phyloP scores from a whole-genome alignment of 2,888 invertebrate species.

The Trisateles emortualis region DNA sequence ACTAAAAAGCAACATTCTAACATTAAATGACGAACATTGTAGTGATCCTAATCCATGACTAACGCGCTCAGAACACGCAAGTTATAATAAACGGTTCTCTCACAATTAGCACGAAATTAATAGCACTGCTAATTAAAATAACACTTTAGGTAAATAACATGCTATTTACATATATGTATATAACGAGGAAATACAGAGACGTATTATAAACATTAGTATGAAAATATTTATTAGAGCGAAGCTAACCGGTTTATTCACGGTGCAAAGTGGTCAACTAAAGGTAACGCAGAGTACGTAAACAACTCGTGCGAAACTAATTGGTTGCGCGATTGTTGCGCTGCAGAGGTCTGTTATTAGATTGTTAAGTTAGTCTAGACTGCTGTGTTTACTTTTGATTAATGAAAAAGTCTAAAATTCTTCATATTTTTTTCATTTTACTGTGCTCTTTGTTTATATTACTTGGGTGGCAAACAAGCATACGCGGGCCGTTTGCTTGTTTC shows the following conservation, averaged over 20 bases:
- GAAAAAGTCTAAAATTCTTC: too few relatives aligned
- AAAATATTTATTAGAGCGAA: conserved; percentile 43
- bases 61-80: conserved; percentile 18
- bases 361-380: neutral
- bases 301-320: conserved; percentile 34
- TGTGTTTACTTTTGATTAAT: too few relatives aligned
- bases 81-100: conserved; percentile 3
- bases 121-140: conserved; percentile 17
- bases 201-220: conserved; percentile 25
- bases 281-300: conserved; percentile 21
- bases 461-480: too few relatives aligned
- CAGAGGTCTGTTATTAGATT: neutral
- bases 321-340: conserved; percentile 25
- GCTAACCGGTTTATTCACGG: conserved; percentile 39
- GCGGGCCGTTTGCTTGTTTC: too few relatives aligned
- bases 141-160: conserved; percentile 13
- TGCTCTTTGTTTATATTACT: too few relatives aligned
- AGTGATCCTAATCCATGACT: neutral
- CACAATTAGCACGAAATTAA: conserved; percentile 18
- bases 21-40: neutral
- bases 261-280: conserved; percentile 28
- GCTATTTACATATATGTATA: conserved; percentile 30
- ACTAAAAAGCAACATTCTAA: neutral
- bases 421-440: too few relatives aligned
- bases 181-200: conserved; percentile 11